phyloP scores from a whole-genome alignment of 53 echinoderm and acorn worm genomes.

The Apostichopus leukothele region DNA sequence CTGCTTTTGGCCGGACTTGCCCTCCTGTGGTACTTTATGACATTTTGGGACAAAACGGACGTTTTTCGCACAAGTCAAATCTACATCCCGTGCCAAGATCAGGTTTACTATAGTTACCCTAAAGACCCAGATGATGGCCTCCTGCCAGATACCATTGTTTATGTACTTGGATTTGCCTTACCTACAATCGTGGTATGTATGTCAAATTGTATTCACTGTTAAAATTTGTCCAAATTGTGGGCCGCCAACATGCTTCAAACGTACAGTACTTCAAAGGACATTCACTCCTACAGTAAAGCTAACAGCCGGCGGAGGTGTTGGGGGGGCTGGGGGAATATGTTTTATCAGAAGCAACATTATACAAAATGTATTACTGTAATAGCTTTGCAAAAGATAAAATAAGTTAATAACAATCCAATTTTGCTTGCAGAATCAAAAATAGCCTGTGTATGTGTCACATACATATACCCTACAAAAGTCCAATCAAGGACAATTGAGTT shows the following conservation, averaged over 20 bases:
- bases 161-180: conserved; percentile 70
- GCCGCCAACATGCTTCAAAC: no score
- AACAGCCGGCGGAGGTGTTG: neutral
- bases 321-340: neutral
- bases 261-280: no score
- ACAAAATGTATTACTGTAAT: no score
- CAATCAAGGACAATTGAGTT: no score
- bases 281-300: no score
- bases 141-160: conserved; percentile 73
- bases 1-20: conserved; percentile 67
- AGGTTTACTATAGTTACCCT: conserved; percentile 65
- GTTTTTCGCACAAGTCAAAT: conserved; percentile 11
- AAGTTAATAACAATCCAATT: no score
- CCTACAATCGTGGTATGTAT: conserved; percentile 86
- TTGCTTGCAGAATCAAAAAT: no score
- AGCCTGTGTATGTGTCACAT: no score
- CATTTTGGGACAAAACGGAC: conserved; percentile 52
- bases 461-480: no score
- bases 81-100: conserved; percentile 67
- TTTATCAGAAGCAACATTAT: no score
- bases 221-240: no score
- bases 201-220: neutral
- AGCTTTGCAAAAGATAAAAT: no score
- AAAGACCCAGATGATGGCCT: conserved; percentile 37
- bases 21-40: conserved; percentile 79